Conservation (phyloP, 1,140 invertebrate species). For the Teleogryllus occipitalis region DNA sequence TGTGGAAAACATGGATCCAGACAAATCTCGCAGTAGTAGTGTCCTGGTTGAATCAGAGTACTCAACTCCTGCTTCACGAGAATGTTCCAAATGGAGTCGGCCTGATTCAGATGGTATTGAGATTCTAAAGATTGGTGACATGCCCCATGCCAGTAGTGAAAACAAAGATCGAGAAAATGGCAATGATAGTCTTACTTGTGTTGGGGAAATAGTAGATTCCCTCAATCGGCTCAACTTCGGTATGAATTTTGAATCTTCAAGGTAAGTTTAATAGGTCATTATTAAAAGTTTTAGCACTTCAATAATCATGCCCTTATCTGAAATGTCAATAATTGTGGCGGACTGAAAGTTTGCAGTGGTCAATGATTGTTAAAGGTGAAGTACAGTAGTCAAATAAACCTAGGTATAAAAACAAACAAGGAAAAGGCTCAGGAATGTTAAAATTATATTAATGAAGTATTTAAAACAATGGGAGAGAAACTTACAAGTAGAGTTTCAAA, state of each 20-base stretch:
- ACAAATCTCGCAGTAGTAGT: neutral
- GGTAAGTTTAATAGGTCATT: neutral
- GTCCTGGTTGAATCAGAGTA: neutral
- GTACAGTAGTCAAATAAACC: too few species aligned
- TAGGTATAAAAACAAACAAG: too few species aligned
- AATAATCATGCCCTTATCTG: too few species aligned
- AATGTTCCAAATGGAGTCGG: neutral
- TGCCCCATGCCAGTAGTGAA: neutral
- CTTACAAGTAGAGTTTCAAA: too few species aligned
- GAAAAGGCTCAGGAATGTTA: too few species aligned
- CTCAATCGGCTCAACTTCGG: slow-evolving; percentile 8
- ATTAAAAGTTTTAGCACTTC: neutral
- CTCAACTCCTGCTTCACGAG: neutral
- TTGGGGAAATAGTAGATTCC: slow-evolving; percentile 6
- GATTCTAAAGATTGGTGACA: neutral
- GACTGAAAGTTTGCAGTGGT: too few species aligned
- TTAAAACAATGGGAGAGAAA: too few species aligned
- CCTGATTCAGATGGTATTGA: neutral
- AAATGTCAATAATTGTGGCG: too few species aligned
- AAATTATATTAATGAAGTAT: too few species aligned
- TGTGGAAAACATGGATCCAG: slow-evolving; percentile 10
- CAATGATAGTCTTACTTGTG: neutral
- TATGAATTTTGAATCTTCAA: neutral
- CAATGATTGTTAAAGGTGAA: too few species aligned
- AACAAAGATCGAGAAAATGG: neutral